Percentiles rank a stretch among this genome's conserved stretches.
These are phyloP conservation scores for Taphrorychus bicolor DNA, from an alignment of 2,888 invertebrate genomes.

Conservation along the genomic window DNA sequence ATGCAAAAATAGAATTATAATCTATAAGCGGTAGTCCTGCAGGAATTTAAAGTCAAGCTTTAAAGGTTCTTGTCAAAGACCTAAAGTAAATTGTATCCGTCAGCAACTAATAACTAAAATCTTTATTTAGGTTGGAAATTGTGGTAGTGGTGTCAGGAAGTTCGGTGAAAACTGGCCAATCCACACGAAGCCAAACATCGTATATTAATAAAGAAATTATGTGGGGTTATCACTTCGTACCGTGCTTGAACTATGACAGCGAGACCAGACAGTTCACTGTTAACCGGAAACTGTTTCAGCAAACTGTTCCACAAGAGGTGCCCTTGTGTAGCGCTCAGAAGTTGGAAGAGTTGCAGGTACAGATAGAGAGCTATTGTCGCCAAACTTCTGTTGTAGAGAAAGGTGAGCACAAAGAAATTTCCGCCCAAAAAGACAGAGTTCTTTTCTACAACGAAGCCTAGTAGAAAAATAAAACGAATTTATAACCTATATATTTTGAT, in stretches of 20 bases:
- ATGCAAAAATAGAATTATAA: too few species aligned
- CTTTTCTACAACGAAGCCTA: neutral
- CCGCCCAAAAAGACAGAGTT: neutral
- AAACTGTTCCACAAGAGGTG: constrained; percentile 70
- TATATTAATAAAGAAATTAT: constrained; percentile 79
- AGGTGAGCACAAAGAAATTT: neutral
- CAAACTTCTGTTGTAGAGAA: neutral
- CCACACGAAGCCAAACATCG: constrained; percentile 75
- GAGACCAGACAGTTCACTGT: constrained; percentile 66
- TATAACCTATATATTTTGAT: too few species aligned
- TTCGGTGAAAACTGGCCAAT: constrained; percentile 76
- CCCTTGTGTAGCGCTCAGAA: constrained; percentile 86
- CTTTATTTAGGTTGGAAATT: constrained; percentile 71
- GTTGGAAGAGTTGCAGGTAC: constrained; percentile 70
- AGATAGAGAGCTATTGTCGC: constrained; percentile 9
- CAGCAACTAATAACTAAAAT: neutral
- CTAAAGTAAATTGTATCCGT: neutral
- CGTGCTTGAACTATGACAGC: constrained; percentile 61
- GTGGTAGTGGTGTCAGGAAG: constrained; percentile 82
- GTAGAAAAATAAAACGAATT: neutral
- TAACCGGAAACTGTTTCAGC: constrained; percentile 68
- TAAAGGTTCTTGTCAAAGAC: too few species aligned
- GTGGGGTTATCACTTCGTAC: constrained; percentile 80
- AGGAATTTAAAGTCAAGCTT: too few species aligned
- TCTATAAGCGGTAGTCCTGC: too few species aligned